Evolutionary conservation across 23 tunicate species (phyloP).

Genomic region (Diplosoma virens): DNA sequence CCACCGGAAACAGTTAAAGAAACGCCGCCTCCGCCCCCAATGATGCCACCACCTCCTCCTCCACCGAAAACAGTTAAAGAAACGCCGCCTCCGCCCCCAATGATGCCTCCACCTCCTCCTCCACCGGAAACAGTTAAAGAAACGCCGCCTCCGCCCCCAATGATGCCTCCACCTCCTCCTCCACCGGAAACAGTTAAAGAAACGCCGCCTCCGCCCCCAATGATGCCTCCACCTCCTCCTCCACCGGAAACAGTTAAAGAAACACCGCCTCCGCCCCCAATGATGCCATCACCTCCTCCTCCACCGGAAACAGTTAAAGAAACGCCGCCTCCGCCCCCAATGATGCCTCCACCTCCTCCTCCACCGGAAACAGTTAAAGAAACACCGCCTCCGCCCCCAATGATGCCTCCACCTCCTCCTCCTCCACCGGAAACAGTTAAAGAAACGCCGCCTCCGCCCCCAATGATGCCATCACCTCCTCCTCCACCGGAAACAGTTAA

Average conservation of each 20-base stretch:
- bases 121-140: background rate
- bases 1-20: background rate
- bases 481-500: background rate
- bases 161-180: conserved; percentile 21
- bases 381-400: conserved; percentile 1
- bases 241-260: background rate
- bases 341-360: conserved; percentile 11
- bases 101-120: conserved; percentile 11
- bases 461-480: conserved; percentile 10
- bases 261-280: conserved; percentile 33
- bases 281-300: conserved; percentile 46
- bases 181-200: no score
- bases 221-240: conserved; percentile 24
- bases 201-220: conserved; percentile 5
- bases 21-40: conserved; percentile 32
- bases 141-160: background rate
- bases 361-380: background rate
- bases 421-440: no score
- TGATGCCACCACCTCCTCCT: conserved; percentile 48
- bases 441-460: conserved; percentile 1
- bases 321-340: conserved; percentile 11
- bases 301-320: background rate
- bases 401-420: conserved; percentile 21
- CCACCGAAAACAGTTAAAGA: background rate
- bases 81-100: conserved; percentile 11